phyloP scores from a whole-genome alignment of 2,797 vertebrate species.

The Phataginus tricuspis region DNA sequence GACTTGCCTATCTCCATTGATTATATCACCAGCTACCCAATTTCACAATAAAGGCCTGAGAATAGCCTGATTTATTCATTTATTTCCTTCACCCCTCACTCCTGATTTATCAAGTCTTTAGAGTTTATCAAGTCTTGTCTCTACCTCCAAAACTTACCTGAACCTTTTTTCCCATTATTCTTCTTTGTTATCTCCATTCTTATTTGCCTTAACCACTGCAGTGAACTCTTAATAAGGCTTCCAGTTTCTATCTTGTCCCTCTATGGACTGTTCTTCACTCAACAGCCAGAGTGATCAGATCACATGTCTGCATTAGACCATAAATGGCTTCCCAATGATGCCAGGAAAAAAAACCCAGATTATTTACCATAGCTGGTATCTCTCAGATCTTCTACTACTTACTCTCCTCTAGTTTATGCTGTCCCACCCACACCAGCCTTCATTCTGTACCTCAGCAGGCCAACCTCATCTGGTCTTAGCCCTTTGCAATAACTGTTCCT shows the following conservation, averaged over 20 bases:
- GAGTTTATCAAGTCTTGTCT: background rate
- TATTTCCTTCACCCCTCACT: background rate
- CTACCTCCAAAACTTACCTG: background rate
- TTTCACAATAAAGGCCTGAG: slow-evolving; percentile 20
- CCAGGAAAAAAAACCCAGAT: background rate
- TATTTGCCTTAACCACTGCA: background rate
- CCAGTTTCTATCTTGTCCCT: background rate
- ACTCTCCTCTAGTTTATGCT: background rate
- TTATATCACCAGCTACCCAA: background rate
- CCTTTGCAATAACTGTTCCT: background rate
- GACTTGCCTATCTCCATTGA: background rate
- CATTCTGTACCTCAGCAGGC: background rate
- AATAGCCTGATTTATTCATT: background rate
- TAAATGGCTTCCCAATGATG: background rate
- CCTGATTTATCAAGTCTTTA: background rate
- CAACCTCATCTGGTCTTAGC: background rate
- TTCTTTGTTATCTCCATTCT: background rate
- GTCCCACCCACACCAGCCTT: background rate
- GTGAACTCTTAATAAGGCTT: background rate
- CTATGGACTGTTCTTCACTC: background rate
- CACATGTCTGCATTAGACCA: background rate
- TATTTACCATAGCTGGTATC: background rate
- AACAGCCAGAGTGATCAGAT: background rate
- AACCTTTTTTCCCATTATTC: background rate
- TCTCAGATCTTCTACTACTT: background rate